Evolutionary conservation across 2,888 invertebrate species (phyloP).

Genomic region (Prionchulus punctatus): DNA sequence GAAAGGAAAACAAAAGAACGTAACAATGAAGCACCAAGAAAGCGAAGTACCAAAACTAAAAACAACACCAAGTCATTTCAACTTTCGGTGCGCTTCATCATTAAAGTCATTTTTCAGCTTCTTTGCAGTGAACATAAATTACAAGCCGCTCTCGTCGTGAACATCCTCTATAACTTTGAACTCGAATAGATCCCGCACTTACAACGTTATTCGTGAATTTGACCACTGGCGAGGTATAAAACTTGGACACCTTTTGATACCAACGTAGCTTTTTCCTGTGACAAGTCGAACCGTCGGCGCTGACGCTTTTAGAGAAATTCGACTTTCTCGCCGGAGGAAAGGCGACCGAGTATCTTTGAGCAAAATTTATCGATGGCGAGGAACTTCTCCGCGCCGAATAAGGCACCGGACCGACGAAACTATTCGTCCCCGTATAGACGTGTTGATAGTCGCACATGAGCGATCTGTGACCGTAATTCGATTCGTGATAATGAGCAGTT

Average conservation of each 20-base stretch:
- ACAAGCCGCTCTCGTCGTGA: too few species aligned
- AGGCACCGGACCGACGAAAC: too few species aligned
- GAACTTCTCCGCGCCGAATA: too few species aligned
- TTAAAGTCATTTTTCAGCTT: too few species aligned
- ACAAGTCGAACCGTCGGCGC: too few species aligned
- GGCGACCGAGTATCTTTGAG: too few species aligned
- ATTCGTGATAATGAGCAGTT: neutral
- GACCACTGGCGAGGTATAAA: constrained; percentile 33
- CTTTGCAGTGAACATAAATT: too few species aligned
- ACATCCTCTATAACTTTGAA: too few species aligned
- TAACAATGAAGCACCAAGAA: constrained; percentile 34
- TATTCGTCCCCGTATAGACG: too few species aligned
- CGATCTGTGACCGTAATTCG: neutral
- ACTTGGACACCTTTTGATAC: constrained; percentile 26
- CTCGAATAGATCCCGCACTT: constrained; percentile 12
- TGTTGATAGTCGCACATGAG: neutral
- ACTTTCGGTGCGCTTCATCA: neutral
- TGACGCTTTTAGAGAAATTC: too few species aligned
- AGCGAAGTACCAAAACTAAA: constrained; percentile 29
- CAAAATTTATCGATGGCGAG: too few species aligned
- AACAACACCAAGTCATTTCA: constrained; percentile 3
- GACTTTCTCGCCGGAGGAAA: too few species aligned
- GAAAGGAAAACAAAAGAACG: constrained; percentile 34
- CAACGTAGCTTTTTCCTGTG: constrained; percentile 14
- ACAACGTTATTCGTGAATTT: constrained; percentile 32